Conservation (phyloP, 2,888 invertebrate species). For the Anticlea derivata region DNA sequence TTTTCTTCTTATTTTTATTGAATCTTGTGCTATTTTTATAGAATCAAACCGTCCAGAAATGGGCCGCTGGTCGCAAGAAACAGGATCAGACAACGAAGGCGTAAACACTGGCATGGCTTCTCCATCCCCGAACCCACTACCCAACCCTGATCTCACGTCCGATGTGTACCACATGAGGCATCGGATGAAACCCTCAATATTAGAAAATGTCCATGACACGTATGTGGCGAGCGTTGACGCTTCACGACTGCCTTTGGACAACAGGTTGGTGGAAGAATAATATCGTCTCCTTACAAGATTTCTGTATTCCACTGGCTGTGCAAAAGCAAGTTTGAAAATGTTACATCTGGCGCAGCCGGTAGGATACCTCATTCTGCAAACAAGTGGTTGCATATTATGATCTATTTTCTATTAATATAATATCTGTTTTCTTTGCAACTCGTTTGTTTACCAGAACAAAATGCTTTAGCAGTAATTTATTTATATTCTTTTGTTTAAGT, state of each 20-base stretch:
- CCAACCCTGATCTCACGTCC: constrained; percentile 90
- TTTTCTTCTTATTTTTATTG: too few relatives aligned
- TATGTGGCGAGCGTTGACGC: constrained; percentile 78
- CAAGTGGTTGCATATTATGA: too few relatives aligned
- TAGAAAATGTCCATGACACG: constrained; percentile 84
- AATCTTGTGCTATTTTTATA: too few relatives aligned
- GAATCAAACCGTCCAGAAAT: constrained; percentile 59
- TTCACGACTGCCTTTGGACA: constrained; percentile 67
- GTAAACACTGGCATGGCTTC: constrained; percentile 54
- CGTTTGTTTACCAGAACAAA: too few relatives aligned
- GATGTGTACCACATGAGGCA: constrained; percentile 83
- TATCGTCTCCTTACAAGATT: too few relatives aligned
- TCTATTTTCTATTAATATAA: too few relatives aligned
- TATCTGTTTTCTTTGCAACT: too few relatives aligned
- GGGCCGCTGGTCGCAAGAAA: constrained; percentile 91
- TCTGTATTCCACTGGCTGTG: too few relatives aligned
- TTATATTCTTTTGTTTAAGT: too few relatives aligned
- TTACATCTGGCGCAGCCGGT: constrained; percentile 3
- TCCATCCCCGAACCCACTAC: constrained; percentile 86
- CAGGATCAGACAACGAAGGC: constrained; percentile 90
- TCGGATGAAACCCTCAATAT: constrained; percentile 81
- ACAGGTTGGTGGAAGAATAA: constrained; percentile 52
- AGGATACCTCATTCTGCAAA: neutral
- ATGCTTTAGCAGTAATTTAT: too few relatives aligned
- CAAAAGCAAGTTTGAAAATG: too few relatives aligned